Base-by-base conservation (phyloP, 2,113 vertebrate species). In the Danionella cerebrum region DNA sequence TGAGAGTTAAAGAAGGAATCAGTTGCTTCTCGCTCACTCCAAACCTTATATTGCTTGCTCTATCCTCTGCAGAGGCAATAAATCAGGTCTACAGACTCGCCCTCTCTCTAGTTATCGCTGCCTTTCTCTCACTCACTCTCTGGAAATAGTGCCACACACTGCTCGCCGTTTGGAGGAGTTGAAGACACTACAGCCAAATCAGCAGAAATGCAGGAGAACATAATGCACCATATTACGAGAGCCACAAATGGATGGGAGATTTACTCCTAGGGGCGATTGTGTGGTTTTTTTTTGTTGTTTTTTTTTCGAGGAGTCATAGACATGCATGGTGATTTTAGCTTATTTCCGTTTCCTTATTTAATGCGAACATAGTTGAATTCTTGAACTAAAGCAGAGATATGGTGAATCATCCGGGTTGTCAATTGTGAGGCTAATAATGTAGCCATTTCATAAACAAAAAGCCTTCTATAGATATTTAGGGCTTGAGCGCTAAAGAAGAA, bases 61-160 rank as follows among this genome's bases (percentile, higher is more conserved):
- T 59, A 41, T 70, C 51, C 58, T 72, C 75, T 77, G 71, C 75
- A 77, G 75, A 68, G 71, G 75, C 65, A 71, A 74, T 77, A 77
- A 77, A 77, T 77, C 73, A 75, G 67, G 69, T 57, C 48, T 22
- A 42, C 29, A 48, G 48, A 1, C 70, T 36, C 50, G 29, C 38
- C 25, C 42, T 31, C 22, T 42, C 57, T n/a, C 65, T 2, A 66
- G 38, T 44, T 38, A 29, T 33, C 42, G 16, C 22, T 42, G 48
- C 11, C 71, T 55, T 44, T 14, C 10, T 48, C 52, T 33, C 36
- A 29, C 51, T 21, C 52, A 55, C 51, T 18, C 31, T 31, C 63
- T 64, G 36, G 22, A 74, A 67, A 77, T 70, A 79, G 67, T 53
- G 62, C 67, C 4, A 44, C 58, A 25, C 58, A 36, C n/a, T 33